These are phyloP conservation scores for Pogoniulus pusillus DNA, from an alignment of 2,797 vertebrate genomes.

Conservation along the genomic window DNA sequence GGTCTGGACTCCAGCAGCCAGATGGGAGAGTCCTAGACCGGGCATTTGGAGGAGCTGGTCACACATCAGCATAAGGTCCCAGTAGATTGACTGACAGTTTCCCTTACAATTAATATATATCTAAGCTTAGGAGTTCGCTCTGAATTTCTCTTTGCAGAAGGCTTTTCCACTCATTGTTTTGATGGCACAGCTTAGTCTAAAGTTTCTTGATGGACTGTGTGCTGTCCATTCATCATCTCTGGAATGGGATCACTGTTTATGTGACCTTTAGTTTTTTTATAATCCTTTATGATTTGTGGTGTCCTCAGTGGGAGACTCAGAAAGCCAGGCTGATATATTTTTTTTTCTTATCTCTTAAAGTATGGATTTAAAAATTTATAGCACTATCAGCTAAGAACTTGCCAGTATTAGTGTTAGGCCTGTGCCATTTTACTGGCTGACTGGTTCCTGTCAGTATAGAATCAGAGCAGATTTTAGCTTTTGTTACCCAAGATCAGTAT, in stretches of 20 bases:
- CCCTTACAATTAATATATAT: neutral
- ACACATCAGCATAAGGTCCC: neutral
- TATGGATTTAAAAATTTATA: neutral
- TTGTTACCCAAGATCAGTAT: neutral
- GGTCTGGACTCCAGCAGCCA: neutral
- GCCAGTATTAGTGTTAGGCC: neutral
- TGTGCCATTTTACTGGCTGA: neutral
- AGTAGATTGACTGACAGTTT: neutral
- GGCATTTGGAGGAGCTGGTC: neutral
- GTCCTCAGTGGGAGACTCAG: neutral
- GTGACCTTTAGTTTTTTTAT: neutral
- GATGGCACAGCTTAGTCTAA: neutral
- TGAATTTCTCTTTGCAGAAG: neutral
- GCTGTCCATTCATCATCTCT: neutral
- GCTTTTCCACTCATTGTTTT: neutral
- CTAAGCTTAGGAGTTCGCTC: neutral
- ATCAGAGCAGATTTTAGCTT: neutral
- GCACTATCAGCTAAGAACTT: neutral
- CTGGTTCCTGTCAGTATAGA: neutral
- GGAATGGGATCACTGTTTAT: neutral
- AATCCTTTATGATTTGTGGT: neutral
- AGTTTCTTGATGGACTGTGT: neutral
- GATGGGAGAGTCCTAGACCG: neutral
- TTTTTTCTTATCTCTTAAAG: neutral
- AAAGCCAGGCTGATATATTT: neutral